Conservation (phyloP, 2,888 invertebrate species). For the Lagria hirta region DNA sequence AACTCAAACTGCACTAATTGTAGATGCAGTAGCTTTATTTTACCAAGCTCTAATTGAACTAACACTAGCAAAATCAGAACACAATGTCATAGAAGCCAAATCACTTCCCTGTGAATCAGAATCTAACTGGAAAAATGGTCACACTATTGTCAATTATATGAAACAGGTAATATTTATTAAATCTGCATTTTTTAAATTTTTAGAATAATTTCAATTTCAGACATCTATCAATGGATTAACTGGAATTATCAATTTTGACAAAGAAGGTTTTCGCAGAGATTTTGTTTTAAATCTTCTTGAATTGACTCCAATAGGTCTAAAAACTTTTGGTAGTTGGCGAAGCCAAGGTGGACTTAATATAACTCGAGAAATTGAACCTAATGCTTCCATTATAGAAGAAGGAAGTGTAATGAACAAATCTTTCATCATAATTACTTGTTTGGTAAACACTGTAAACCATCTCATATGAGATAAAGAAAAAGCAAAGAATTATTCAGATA, state of each 20-base stretch:
- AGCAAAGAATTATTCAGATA: too few relatives aligned
- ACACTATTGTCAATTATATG: slow-evolving; percentile 79
- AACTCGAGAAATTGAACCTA: slow-evolving; percentile 11
- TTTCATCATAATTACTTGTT: slow-evolving; percentile 70
- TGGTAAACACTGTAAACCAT: slow-evolving; percentile 56
- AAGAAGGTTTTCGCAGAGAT: slow-evolving; percentile 72
- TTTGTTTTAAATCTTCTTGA: slow-evolving; percentile 70
- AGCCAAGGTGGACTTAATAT: slow-evolving; percentile 41
- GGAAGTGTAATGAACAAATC: slow-evolving; percentile 71
- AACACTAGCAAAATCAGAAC: slow-evolving; percentile 28
- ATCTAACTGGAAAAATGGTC: slow-evolving; percentile 75
- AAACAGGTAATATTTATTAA: slow-evolving; percentile 60
- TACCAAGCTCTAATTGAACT: slow-evolving; percentile 75
- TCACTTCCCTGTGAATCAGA: slow-evolving; percentile 63
- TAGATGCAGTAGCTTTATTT: slow-evolving; percentile 82
- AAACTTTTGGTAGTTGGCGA: slow-evolving; percentile 70
- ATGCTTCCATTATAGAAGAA: slow-evolving; percentile 48
- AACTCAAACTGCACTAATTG: slow-evolving; percentile 77
- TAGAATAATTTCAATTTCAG: slow-evolving; percentile 51
- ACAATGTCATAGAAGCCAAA: slow-evolving; percentile 26
- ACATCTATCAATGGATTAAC: slow-evolving; percentile 69
- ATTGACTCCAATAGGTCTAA: slow-evolving; percentile 64
- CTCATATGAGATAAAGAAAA: too few relatives aligned
- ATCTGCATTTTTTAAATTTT: background rate
- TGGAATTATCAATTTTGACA: slow-evolving; percentile 76